phyloP scores from a whole-genome alignment of 2,113 vertebrate species.

The Argyrosomus japonicus region DNA sequence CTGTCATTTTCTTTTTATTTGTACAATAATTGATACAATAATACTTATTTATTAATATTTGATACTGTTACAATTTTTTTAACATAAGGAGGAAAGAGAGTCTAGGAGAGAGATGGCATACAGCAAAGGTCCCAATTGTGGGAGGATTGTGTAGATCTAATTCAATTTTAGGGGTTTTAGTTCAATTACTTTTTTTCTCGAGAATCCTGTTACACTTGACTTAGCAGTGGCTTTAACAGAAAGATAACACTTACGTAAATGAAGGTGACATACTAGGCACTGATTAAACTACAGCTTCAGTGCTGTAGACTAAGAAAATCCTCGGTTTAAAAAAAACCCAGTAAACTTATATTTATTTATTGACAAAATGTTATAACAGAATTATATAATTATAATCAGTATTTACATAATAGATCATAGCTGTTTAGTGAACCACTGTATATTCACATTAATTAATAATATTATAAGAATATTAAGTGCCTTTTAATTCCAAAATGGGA shows the following conservation, averaged over 20 bases:
- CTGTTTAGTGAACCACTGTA: background rate
- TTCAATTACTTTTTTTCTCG: background rate
- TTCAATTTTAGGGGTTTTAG: slow-evolving; percentile 13
- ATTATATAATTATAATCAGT: background rate
- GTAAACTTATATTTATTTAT: background rate
- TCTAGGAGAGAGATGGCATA: background rate
- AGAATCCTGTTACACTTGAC: slow-evolving; percentile 7
- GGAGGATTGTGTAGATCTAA: background rate
- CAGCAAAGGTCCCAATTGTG: background rate
- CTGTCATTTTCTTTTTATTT: background rate
- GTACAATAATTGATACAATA: background rate
- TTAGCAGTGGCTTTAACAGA: slow-evolving; percentile 9
- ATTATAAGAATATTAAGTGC: background rate
- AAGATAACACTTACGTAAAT: slow-evolving; percentile 16
- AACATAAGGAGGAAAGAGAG: background rate
- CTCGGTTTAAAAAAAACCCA: background rate
- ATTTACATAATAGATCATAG: background rate
- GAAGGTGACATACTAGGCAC: background rate
- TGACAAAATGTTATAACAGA: background rate
- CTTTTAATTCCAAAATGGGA: background rate
- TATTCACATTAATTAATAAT: background rate
- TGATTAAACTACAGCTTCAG: slow-evolving; percentile 3
- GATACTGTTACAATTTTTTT: background rate
- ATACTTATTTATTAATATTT: background rate
- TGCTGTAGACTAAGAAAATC: background rate